phyloP scores from a whole-genome alignment of 2,113 vertebrate genomes.

The Pagrus major region DNA sequence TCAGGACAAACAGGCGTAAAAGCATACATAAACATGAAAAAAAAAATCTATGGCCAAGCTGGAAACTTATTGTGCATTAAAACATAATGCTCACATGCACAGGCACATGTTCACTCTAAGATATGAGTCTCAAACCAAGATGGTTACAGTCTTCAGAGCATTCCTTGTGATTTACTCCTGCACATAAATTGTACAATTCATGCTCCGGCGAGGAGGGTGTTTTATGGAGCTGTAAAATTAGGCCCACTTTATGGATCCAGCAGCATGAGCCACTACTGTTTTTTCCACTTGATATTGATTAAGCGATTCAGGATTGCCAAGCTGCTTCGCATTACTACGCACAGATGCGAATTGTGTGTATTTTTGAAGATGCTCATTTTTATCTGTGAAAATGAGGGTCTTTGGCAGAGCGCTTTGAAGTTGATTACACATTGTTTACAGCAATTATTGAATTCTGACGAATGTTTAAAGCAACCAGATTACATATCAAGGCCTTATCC shows the following conservation, averaged over 20 bases:
- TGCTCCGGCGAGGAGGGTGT: conserved; percentile 66
- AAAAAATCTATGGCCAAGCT: neutral
- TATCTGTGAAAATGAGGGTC: conserved; percentile 70
- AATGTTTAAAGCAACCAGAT: conserved; percentile 81
- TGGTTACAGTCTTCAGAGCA: conserved; percentile 42
- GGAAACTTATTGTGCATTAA: neutral
- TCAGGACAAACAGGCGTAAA: neutral
- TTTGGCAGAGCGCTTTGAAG: conserved; percentile 75
- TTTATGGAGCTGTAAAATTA: conserved; percentile 83
- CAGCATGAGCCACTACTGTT: conserved; percentile 77
- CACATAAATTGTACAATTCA: conserved; percentile 70
- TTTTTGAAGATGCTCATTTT: conserved; percentile 76
- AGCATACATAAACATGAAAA: neutral
- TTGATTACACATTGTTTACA: conserved; percentile 80
- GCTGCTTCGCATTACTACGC: conserved; percentile 72
- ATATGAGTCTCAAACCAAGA: conserved; percentile 39
- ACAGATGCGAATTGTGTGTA: conserved; percentile 35
- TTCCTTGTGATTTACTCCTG: conserved; percentile 64
- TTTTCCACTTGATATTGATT: conserved; percentile 78
- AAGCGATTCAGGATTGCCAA: conserved; percentile 65
- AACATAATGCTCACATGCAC: conserved; percentile 23
- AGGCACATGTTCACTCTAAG: conserved; percentile 10
- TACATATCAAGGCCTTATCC: conserved; percentile 77
- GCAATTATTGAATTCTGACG: conserved; percentile 82
- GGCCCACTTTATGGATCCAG: conserved; percentile 78